Conservation (phyloP, 2,113 vertebrate genomes). For the Ophiodon elongatus region DNA sequence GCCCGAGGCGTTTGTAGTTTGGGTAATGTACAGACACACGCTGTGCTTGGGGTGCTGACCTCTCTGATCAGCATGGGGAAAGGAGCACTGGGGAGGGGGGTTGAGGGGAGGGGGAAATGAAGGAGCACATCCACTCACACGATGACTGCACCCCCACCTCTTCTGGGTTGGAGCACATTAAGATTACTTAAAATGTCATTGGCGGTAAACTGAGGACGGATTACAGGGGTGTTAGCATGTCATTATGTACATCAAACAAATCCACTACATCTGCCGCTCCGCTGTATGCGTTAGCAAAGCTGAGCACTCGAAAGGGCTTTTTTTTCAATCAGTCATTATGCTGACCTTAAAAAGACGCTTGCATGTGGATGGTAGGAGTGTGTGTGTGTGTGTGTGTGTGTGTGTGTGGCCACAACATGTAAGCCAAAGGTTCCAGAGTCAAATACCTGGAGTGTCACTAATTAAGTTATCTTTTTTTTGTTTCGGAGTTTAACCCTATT, state of each 20-base stretch:
- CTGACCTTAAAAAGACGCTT: constrained; percentile 32
- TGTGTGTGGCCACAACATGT: not conserved
- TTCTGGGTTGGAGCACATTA: constrained; percentile 61
- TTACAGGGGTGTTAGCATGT: constrained; percentile 71
- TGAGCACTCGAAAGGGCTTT: constrained; percentile 27
- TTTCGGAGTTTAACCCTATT: not conserved
- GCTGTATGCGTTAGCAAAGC: constrained; percentile 25
- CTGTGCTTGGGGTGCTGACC: not conserved
- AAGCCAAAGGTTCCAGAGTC: not conserved
- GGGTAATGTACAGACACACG: not conserved
- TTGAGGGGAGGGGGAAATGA: not conserved
- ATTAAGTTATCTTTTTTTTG: not conserved
- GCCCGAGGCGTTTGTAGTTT: constrained; percentile 15
- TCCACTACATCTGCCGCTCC: constrained; percentile 36
- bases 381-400: not conserved
- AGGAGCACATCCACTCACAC: constrained; percentile 9
- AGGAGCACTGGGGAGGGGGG: not conserved
- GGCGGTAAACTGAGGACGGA: constrained; percentile 60
- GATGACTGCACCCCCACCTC: constrained; percentile 6
- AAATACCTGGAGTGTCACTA: not conserved
- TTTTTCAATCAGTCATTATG: constrained; percentile 23
- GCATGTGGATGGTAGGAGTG: not conserved
- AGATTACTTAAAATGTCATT: constrained; percentile 72
- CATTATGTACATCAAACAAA: constrained; percentile 73
- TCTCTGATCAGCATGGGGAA: constrained; percentile 24